Evolutionary conservation across 2,797 vertebrate genomes (phyloP).

Genomic region (Okamejei kenojei): DNA sequence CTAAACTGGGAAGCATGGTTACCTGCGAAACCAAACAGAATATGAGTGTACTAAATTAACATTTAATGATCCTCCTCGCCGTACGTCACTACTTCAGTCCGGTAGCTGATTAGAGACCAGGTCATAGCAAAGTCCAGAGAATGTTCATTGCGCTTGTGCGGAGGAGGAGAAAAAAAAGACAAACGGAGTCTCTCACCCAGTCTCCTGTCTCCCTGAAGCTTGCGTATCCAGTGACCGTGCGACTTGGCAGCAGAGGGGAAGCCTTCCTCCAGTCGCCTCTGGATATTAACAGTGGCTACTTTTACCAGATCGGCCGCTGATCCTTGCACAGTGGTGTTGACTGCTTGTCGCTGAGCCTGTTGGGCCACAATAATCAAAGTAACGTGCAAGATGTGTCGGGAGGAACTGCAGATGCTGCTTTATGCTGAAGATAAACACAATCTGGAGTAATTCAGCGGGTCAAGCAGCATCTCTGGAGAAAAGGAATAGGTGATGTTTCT

Average conservation of each 20-base stretch:
- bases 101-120: not conserved
- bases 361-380: slow-evolving; percentile 39
- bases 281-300: slow-evolving; percentile 85
- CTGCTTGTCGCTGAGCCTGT: slow-evolving; percentile 90
- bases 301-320: slow-evolving; percentile 97
- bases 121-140: not conserved
- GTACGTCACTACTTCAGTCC: not conserved
- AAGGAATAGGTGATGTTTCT: too few relatives aligned
- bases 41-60: too few relatives aligned
- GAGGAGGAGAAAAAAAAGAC: not conserved
- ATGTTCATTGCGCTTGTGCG: not conserved
- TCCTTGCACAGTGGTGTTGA: slow-evolving; percentile 91
- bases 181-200: slow-evolving; percentile 43
- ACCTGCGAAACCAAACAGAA: too few relatives aligned
- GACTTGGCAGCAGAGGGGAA: slow-evolving; percentile 64
- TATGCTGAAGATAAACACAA: too few relatives aligned
- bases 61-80: not conserved
- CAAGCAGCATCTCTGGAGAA: too few relatives aligned
- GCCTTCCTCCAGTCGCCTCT: slow-evolving; percentile 63
- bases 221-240: slow-evolving; percentile 63
- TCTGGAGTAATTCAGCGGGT: too few relatives aligned
- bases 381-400: too few relatives aligned
- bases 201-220: slow-evolving; percentile 42
- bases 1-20: not conserved
- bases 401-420: too few relatives aligned